These are phyloP conservation scores for Fregata magnificens DNA, from an alignment of 2,113 vertebrate species.

Conservation along the genomic window DNA sequence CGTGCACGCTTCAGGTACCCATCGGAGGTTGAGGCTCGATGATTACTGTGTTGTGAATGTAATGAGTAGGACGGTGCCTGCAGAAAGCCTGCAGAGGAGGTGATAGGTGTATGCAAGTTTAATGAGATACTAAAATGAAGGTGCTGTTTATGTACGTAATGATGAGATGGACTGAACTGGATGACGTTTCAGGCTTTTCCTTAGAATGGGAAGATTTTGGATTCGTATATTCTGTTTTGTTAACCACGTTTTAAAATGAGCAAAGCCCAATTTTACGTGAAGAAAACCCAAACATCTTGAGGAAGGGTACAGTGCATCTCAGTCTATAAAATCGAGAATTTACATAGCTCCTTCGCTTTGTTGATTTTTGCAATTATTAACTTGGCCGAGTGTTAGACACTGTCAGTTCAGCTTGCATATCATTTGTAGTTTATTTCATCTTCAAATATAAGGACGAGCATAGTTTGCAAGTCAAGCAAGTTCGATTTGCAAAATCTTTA, in stretches of 20 bases:
- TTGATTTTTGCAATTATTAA: background rate
- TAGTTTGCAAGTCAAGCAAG: no score
- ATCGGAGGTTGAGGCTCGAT: rapidly evolving
- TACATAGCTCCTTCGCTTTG: background rate
- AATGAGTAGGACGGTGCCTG: background rate
- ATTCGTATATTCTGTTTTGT: background rate
- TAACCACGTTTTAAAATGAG: background rate
- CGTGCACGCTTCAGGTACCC: background rate
- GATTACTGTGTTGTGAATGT: no score
- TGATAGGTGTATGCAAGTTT: no score
- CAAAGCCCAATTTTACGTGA: background rate
- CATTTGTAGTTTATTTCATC: background rate
- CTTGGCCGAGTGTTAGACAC: background rate
- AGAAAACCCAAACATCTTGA: background rate
- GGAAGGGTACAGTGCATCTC: background rate
- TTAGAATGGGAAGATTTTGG: background rate
- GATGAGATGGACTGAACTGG: background rate
- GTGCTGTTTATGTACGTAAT: background rate
- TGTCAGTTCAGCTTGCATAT: background rate
- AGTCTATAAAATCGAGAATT: background rate
- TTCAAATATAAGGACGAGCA: background rate
- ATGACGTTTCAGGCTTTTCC: background rate
- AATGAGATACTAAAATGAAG: background rate
- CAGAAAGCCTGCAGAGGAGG: background rate
- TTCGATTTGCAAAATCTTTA: background rate